A percentile compares a stretch with the other conserved stretches of the same genome.
Evolutionary conservation across 2,888 invertebrate genomes (phyloP).

Genomic region (Aromia moschata): DNA sequence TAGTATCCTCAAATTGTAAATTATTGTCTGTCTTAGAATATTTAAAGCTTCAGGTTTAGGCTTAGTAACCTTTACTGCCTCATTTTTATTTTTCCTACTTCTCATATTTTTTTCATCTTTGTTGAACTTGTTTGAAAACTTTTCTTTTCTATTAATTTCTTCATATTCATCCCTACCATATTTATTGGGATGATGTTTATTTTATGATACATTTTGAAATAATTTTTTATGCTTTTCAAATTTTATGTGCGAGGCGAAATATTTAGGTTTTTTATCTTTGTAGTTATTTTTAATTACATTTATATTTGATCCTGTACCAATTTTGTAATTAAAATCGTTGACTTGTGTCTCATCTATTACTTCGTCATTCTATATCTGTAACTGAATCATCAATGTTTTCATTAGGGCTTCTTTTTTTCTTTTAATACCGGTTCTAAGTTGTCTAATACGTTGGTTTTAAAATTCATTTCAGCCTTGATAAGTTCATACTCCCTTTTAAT

Average conservation of each 20-base stretch:
- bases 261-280: neutral
- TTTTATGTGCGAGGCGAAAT: neutral
- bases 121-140: neutral
- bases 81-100: neutral
- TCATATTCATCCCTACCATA: no score
- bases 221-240: neutral
- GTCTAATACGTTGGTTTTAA: neutral
- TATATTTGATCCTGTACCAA: neutral
- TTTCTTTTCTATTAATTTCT: neutral
- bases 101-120: neutral
- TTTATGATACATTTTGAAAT: no score
- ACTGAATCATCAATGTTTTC: neutral
- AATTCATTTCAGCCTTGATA: constrained; percentile 9
- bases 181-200: no score
- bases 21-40: neutral
- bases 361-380: no score
- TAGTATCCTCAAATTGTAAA: neutral
- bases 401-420: no score
- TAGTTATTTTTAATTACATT: neutral
- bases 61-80: no score
- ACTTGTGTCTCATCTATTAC: neutral
- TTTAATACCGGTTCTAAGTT: no score
- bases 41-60: no score
- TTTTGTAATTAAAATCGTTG: neutral
- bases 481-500: constrained; percentile 28